phyloP scores from a whole-genome alignment of 2,113 vertebrate species.

The Centrocercus urophasianus region DNA sequence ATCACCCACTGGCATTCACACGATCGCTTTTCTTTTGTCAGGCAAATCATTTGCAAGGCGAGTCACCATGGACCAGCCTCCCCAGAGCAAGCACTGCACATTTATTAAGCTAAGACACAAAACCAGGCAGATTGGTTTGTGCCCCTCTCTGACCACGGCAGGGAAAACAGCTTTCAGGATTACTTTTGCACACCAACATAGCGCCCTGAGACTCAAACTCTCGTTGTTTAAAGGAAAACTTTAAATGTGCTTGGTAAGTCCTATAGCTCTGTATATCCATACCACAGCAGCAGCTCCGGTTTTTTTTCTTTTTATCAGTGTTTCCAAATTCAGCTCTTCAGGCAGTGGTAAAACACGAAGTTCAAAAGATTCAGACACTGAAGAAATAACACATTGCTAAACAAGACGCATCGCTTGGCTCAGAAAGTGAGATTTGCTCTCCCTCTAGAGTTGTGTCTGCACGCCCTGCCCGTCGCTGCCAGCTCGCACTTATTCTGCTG shows the following conservation, averaged over 20 bases:
- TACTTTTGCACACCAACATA: neutral
- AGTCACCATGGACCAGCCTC: rapidly evolving
- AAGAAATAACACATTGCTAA: rapidly evolving
- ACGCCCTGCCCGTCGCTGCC: rapidly evolving
- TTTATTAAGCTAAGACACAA: neutral
- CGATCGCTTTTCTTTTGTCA: neutral
- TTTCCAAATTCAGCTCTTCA: neutral
- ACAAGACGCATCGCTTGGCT: neutral
- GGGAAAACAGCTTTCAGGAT: neutral
- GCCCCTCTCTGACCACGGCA: rapidly evolving
- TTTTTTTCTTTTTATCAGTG: neutral
- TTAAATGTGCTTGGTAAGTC: rapidly evolving
- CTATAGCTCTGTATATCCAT: rapidly evolving
- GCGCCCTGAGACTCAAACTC: neutral
- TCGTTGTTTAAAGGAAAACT: neutral
- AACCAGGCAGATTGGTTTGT: neutral
- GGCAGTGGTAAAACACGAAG: neutral
- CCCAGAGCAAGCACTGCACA: neutral
- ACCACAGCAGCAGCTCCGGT: neutral
- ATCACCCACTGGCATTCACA: neutral
- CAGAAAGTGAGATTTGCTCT: neutral
- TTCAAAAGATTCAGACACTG: rapidly evolving
- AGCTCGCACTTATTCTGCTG: neutral
- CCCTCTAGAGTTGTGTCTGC: neutral
- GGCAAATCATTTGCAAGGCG: neutral